Evolutionary conservation across 2,888 invertebrate genomes (phyloP), one percentile per base, ranked within the genome.

Genomic region (Leucoptera coffeella): DNA sequence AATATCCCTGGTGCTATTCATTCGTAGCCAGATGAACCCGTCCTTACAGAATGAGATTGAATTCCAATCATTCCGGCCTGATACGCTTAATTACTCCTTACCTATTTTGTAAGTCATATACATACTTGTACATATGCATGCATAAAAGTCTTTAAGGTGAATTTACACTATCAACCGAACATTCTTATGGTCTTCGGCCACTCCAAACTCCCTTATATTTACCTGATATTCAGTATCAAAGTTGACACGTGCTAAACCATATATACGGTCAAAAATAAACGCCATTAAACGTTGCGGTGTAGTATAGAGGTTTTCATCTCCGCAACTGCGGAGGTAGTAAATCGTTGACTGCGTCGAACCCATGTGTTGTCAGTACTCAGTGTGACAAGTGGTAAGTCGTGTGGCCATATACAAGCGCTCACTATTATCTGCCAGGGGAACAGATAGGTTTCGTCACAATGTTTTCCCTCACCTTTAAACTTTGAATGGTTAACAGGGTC

Each of bases 11-110:
- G 56, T 90, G 31, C 78, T 89, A 7, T 37, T 85, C 7, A 71
- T 90, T 28, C 73, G 90, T 21, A 74, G 77, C 35, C 58, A 82
- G 33, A 80, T 85, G 1, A 71, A 74, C 30, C 79, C 82, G 0
- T 60, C 67, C 1, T 39, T 42, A 8, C 30, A 31, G 11, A 38
- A 38, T 1, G 36, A 37, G 1, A 35, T 38, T 4, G 35, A 26
- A 1, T 76, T 50, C 32, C 40, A 45, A 0, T 35, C 53, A 1
- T 33, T 67, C 30, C 38, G 45, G 13, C 60, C 73, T 7, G 37
- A 51, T 22, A 38, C 49, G 15, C 38, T 56, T 5, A 41, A 41
- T 22, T 38, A 26, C 29, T 51, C 54, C 2, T 11, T 12, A 2
- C 10, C 5, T 3, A 12, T 27, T 8, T 13, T 27, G 26, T 27